A percentile compares a stretch with the other conserved stretches of the same genome.
phyloP scores from a whole-genome alignment of 2,113 vertebrate species.

The Eidolon helvum region DNA sequence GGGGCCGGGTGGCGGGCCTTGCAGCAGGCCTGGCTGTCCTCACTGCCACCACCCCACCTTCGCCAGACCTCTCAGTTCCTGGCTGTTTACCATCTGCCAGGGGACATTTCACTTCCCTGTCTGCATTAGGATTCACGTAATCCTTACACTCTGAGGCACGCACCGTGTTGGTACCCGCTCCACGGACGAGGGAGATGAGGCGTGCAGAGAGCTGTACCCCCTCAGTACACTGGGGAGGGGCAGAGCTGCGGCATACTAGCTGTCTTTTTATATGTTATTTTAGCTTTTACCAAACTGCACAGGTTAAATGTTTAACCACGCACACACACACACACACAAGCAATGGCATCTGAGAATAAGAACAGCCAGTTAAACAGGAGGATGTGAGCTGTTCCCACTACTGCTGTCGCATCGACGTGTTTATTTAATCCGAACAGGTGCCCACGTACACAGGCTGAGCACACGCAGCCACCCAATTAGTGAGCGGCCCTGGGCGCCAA shows the following conservation, averaged over 20 bases:
- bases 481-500: neutral
- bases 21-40: neutral
- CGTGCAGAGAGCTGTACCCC: neutral
- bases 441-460: neutral
- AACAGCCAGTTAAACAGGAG: neutral
- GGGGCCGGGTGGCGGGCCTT: too few relatives aligned
- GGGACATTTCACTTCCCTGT: neutral
- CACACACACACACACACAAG: too few relatives aligned
- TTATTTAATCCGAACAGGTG: neutral
- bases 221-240: too few relatives aligned
- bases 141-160: too few relatives aligned
- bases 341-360: neutral
- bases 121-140: neutral
- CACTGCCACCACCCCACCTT: neutral
- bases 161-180: neutral
- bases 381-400: too few relatives aligned
- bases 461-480: too few relatives aligned
- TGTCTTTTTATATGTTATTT: neutral
- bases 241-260: neutral
- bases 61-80: rapidly evolving
- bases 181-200: too few relatives aligned
- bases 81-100: neutral
- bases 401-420: rapidly evolving
- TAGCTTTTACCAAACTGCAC: neutral
- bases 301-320: neutral